Percentiles rank a stretch among this genome's conserved stretches.
phyloP scores from a whole-genome alignment of 2,888 invertebrate species.

The Stictocephala bisonia region DNA sequence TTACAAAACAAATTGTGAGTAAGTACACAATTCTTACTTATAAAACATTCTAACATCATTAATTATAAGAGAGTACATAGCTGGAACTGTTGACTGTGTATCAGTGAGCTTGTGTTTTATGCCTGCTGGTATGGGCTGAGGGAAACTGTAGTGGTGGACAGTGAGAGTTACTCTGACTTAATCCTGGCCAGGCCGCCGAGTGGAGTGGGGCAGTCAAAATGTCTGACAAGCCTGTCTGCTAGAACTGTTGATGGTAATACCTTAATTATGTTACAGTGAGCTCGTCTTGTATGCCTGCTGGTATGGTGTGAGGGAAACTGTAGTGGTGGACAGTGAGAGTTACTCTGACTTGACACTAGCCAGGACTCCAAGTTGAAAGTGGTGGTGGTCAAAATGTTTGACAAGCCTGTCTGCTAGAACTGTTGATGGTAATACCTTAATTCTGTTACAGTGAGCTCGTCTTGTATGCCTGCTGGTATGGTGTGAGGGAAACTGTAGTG shows the following conservation, averaged over 20 bases:
- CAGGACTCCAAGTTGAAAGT: constrained; percentile 83
- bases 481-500: constrained; percentile 84
- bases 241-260: too few relatives aligned
- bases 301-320: constrained; percentile 86
- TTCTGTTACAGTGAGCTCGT: constrained; percentile 71
- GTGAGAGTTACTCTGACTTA: constrained; percentile 87
- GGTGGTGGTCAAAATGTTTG: too few relatives aligned
- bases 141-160: constrained; percentile 89
- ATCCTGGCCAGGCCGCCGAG: constrained; percentile 80
- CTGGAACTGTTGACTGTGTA: too few relatives aligned
- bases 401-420: too few relatives aligned
- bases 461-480: constrained; percentile 87
- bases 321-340: constrained; percentile 87
- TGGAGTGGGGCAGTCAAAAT: constrained; percentile 80
- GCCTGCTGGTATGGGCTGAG: constrained; percentile 89
- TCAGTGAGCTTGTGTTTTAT: constrained; percentile 78
- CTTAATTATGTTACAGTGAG: constrained; percentile 67
- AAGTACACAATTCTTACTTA: too few relatives aligned
- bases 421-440: too few relatives aligned
- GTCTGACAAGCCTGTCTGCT: constrained; percentile 77
- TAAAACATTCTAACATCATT: too few relatives aligned
- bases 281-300: constrained; percentile 85
- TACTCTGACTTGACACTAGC: constrained; percentile 91
- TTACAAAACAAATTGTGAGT: too few relatives aligned
- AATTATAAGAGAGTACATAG: too few relatives aligned